Evolutionary conservation across 2,888 invertebrate genomes (phyloP).

Genomic region (Diachrysia chrysitis): DNA sequence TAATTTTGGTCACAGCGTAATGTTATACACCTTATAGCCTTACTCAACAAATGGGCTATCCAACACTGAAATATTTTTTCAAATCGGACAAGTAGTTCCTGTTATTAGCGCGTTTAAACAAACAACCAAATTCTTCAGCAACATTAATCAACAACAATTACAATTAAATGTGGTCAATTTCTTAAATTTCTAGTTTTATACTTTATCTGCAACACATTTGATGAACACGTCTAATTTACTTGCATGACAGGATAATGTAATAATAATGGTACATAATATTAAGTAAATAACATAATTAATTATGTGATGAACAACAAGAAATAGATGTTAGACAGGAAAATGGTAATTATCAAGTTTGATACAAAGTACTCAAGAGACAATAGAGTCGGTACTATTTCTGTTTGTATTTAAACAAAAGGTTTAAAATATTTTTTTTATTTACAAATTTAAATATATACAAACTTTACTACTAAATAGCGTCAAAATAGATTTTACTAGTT

Average conservation of each 20-base stretch:
- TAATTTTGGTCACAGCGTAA: too few relatives aligned
- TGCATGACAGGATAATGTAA: conserved; percentile 24
- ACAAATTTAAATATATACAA: too few relatives aligned
- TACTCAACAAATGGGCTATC: too few relatives aligned
- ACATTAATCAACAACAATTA: neutral
- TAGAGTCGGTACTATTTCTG: neutral
- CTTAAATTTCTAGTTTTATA: conserved; percentile 13
- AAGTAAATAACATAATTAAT: conserved; percentile 10
- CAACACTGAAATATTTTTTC: too few relatives aligned
- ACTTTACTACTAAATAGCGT: too few relatives aligned
- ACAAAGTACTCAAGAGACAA: neutral
- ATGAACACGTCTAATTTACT: conserved; percentile 13
- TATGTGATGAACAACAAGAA: conserved; percentile 1
- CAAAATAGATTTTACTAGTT: too few relatives aligned
- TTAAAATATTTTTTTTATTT: too few relatives aligned
- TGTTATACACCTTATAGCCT: too few relatives aligned
- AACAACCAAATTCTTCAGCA: too few relatives aligned
- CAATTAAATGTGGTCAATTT: conserved; percentile 1
- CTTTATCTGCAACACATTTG: conserved; percentile 24
- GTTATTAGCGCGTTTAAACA: too few relatives aligned
- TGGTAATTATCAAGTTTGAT: neutral
- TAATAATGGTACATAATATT: conserved; percentile 26
- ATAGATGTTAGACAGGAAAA: neutral
- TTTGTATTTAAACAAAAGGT: too few relatives aligned
- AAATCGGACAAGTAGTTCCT: too few relatives aligned